Evolutionary conservation across 2,797 vertebrate species (phyloP).

Genomic region (Cyprinodon diabolis): DNA sequence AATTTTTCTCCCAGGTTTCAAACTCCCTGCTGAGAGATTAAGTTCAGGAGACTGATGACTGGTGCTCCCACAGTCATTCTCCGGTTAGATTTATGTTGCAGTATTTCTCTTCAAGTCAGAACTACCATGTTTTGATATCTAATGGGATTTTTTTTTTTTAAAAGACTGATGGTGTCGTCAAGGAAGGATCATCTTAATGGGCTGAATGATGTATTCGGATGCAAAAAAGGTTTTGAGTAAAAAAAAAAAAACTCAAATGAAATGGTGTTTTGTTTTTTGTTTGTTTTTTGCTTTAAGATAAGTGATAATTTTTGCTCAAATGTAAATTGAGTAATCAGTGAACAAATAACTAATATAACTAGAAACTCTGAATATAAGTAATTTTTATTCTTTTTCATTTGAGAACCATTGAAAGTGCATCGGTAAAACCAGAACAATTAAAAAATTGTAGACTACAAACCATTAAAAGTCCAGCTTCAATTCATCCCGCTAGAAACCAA

Average conservation of each 20-base stretch:
- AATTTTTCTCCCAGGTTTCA: slow-evolving; percentile 18
- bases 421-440: too few relatives aligned
- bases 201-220: slow-evolving; percentile 5
- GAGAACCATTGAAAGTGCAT: too few relatives aligned
- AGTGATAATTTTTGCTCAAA: neutral
- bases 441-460: too few relatives aligned
- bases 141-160: slow-evolving; percentile 4
- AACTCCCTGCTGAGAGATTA: slow-evolving; percentile 37
- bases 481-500: too few relatives aligned
- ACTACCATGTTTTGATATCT: slow-evolving; percentile 39
- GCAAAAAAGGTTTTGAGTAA: neutral
- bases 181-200: slow-evolving; percentile 1
- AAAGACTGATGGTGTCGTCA: slow-evolving; percentile 9
- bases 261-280: neutral
- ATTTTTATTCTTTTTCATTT: too few relatives aligned
- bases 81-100: slow-evolving; percentile 7
- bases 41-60: slow-evolving; percentile 48
- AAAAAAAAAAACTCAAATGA: neutral
- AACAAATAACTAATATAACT: neutral
- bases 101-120: slow-evolving; percentile 34
- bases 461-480: too few relatives aligned
- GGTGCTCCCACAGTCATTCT: slow-evolving; percentile 28
- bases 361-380: neutral
- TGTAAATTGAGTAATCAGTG: neutral
- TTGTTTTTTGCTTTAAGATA: neutral